Percentiles rank a stretch among this genome's conserved stretches.
Evolutionary conservation across 2,113 vertebrate genomes (phyloP).

Genomic region (Camelus bactrianus): DNA sequence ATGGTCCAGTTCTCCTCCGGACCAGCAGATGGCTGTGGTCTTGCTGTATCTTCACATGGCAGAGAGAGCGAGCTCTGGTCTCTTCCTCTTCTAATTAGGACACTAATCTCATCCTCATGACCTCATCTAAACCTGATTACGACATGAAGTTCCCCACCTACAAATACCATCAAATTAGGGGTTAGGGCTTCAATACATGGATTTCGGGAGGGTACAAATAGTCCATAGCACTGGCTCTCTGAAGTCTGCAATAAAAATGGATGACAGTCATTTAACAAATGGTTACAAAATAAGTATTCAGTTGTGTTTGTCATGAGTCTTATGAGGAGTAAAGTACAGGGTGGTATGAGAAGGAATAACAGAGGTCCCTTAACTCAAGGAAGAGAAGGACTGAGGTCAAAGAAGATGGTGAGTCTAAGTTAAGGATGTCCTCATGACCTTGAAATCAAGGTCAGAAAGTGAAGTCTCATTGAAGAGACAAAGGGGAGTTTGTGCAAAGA

Average conservation of each 20-base stretch:
- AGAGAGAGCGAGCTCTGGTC: background rate
- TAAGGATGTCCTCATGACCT: background rate
- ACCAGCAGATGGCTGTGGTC: background rate
- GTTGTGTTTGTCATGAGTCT: background rate
- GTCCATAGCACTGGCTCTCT: background rate
- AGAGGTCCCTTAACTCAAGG: background rate
- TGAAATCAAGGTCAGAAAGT: slow-evolving; percentile 7
- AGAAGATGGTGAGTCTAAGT: background rate
- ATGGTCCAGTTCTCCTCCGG: background rate
- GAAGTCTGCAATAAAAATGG: background rate
- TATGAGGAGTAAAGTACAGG: background rate
- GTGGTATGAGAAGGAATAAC: background rate
- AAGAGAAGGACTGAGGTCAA: background rate
- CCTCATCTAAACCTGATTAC: background rate
- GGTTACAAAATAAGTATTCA: background rate
- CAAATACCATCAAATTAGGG: background rate
- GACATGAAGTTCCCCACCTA: background rate
- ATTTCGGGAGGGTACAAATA: background rate
- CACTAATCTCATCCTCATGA: background rate
- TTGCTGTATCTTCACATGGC: background rate
- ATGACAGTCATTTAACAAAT: background rate
- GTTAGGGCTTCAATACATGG: background rate
- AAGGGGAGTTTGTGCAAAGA: background rate
- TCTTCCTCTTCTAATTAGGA: background rate
- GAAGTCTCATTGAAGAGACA: background rate